Conservation (phyloP, 1,140 invertebrate genomes). For the Zaprionus nigranus region DNA sequence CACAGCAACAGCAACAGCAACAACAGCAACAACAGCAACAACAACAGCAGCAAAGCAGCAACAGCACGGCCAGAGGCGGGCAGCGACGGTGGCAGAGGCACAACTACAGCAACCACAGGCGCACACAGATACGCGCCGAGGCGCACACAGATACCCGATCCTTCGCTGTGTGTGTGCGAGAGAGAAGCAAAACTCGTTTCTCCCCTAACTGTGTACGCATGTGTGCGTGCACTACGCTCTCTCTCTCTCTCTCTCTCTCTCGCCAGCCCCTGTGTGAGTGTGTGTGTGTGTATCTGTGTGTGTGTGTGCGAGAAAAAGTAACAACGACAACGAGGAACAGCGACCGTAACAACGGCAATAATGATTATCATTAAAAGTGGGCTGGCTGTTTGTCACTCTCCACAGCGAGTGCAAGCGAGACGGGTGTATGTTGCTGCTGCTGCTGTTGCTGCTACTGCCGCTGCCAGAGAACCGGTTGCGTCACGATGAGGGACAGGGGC, state of each 20-base stretch:
- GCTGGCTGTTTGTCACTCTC: constrained; percentile 65
- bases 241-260: constrained; percentile 3
- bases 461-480: constrained; percentile 69
- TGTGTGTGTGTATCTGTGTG: constrained; percentile 11
- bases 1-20: constrained; percentile 29
- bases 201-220: constrained; percentile 45
- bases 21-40: constrained; percentile 64
- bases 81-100: constrained; percentile 34
- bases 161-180: constrained; percentile 33
- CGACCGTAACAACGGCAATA: constrained; percentile 80
- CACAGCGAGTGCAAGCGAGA: constrained; percentile 47
- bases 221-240: constrained; percentile 28
- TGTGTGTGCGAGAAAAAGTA: constrained; percentile 65
- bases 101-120: constrained; percentile 23
- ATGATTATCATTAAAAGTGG: constrained; percentile 84
- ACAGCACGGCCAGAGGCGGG: background rate
- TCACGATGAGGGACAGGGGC: constrained; percentile 28
- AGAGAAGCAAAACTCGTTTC: constrained; percentile 66
- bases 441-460: constrained; percentile 9
- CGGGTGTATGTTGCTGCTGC: constrained; percentile 13
- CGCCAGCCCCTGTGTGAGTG: too few species aligned
- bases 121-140: constrained; percentile 29
- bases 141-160: constrained; percentile 34
- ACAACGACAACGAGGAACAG: constrained; percentile 62
- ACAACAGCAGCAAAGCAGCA: constrained; percentile 33